Evolutionary conservation across 2,797 vertebrate genomes (phyloP).

Genomic region (Tiaroga cobitis): DNA sequence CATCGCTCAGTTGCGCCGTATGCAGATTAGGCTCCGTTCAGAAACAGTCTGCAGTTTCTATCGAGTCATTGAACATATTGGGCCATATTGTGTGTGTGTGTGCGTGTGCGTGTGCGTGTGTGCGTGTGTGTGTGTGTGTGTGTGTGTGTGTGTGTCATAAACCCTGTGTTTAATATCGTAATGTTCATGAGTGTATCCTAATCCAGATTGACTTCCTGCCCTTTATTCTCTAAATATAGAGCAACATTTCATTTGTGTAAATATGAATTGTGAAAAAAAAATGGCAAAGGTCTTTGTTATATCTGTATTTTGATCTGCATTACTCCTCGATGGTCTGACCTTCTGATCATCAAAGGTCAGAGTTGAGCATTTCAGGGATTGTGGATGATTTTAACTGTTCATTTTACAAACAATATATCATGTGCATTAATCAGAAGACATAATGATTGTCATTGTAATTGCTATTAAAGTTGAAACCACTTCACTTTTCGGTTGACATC

Average conservation of each 20-base stretch:
- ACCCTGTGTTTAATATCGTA: constrained; percentile 27
- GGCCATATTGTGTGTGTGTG: background rate
- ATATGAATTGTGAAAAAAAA: background rate
- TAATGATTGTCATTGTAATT: too few relatives aligned
- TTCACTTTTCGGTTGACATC: background rate
- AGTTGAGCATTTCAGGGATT: background rate
- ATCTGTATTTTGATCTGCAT: background rate
- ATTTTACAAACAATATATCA: background rate
- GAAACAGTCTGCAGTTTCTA: background rate
- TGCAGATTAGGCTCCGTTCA: background rate
- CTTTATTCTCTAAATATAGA: constrained; percentile 32
- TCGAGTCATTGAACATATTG: too few relatives aligned
- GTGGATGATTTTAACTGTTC: too few relatives aligned
- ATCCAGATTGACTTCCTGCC: constrained; percentile 35
- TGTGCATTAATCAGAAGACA: background rate
- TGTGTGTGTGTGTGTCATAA: background rate
- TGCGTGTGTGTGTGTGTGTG: background rate
- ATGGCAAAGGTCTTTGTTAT: background rate
- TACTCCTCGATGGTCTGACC: background rate
- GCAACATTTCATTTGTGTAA: constrained; percentile 18
- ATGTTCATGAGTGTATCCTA: constrained; percentile 27
- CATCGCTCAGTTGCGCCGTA: background rate
- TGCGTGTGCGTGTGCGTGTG: background rate
- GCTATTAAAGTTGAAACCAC: background rate
- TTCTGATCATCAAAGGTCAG: background rate